Base-by-base conservation (phyloP, 2,113 vertebrate genomes). In the Strigops habroptila region DNA sequence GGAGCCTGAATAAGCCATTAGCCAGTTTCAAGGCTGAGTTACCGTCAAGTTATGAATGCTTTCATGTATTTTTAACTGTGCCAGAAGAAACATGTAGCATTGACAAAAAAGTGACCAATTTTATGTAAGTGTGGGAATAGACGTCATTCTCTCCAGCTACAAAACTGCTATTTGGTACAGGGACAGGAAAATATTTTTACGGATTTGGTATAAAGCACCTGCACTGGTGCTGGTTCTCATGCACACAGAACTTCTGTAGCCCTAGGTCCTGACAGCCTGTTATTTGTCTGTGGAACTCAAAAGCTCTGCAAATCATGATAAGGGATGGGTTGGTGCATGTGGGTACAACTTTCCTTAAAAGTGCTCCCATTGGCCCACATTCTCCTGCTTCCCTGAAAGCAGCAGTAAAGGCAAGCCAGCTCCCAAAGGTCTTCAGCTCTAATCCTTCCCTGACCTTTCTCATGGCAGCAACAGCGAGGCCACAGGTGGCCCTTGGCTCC, bases 1-100 rank as follows among this genome's bases (percentile, higher is more conserved):
- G 59, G 57, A 89, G 63, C 46, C 81, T 87, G 57, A 91, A 76
- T 70, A 92, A 95, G 30, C 55, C 80, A 96, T 96, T 87, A 82
- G 7, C 23, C 48, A 74, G 18, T 63, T 95, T 81, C 60, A 90
- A 94, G 85, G 69, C 41, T 86, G 71, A 92, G 76, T 77, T 85
- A 60, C 46, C 69, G 78, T 68, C 43, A 46, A 73, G 33, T 82
- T 91, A 69, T 71, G 80, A 93, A 90, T 68, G 33, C 62, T 87
- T 90, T 92, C 43, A 88, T 77, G 19, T 87, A 51, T 87, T 74
- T 93, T 96, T 71, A 91, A 78, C 44, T 81, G 3, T 87, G 79
- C 49, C 75, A 94, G 68, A 85, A 90, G 37, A 93, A 95, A 76
- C 12, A 46, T 2, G 8, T 39, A 90, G 10, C n/a, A 53, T 70